A percentile compares a stretch with the other conserved stretches of the same genome.
phyloP scores from a whole-genome alignment of 2,797 vertebrate species.

The Podarcis siculus region DNA sequence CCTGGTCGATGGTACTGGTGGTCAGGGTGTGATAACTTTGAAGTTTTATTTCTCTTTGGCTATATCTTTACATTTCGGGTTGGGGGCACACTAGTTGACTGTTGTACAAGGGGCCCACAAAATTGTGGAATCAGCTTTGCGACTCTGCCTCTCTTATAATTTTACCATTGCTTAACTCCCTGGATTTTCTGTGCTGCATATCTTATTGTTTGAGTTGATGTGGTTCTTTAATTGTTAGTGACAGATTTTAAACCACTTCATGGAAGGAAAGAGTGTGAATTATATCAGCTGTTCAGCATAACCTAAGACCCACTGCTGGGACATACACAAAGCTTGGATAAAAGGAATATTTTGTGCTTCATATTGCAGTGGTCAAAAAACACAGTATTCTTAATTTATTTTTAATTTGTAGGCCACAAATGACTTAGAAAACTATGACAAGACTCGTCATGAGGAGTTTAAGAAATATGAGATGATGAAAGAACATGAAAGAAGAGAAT shows the following conservation, averaged over 20 bases:
- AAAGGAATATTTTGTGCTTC: not conserved
- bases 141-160: not conserved
- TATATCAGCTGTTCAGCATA: not conserved
- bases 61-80: not conserved
- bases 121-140: not conserved
- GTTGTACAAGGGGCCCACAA: not conserved
- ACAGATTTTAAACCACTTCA: not conserved
- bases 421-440: constrained; percentile 96
- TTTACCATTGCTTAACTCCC: not conserved
- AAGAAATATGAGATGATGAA: constrained; percentile 98
- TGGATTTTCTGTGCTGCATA: no score
- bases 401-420: constrained; percentile 85
- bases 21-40: no score
- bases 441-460: constrained; percentile 94
- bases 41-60: not conserved
- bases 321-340: not conserved
- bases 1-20: not conserved
- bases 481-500: constrained; percentile 93
- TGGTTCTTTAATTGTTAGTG: no score
- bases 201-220: no score
- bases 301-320: not conserved
- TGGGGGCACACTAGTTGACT: not conserved
- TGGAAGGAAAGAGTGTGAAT: not conserved
- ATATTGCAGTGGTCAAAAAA: constrained; percentile 14
- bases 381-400: not conserved